Conservation (phyloP, 2,113 vertebrate genomes). For the Sprattus sprattus region DNA sequence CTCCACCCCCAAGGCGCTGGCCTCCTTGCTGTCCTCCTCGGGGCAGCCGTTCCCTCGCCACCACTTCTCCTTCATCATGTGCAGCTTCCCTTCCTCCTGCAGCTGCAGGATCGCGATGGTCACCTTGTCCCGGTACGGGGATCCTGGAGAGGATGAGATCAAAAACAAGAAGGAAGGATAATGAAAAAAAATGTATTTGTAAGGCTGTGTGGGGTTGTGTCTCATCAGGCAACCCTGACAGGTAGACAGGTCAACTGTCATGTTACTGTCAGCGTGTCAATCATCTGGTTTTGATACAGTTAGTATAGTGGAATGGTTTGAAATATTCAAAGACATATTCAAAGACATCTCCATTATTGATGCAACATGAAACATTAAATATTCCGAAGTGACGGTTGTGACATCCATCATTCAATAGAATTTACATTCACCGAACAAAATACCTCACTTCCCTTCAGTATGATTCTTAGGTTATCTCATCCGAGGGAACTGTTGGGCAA, state of each 20-base stretch:
- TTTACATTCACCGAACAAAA: neutral
- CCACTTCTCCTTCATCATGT: constrained; percentile 99
- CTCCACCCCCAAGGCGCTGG: constrained; percentile 93
- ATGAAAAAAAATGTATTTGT: neutral
- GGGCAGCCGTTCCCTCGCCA: constrained; percentile 96
- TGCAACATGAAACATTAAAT: neutral
- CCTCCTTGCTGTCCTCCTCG: constrained; percentile 93
- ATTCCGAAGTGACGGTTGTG: neutral
- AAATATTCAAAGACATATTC: neutral
- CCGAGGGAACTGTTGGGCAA: neutral
- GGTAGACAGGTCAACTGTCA: neutral
- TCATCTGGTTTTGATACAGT: neutral
- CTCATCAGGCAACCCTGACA: constrained; percentile 5
- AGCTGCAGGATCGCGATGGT: constrained; percentile 96
- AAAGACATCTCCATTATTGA: neutral
- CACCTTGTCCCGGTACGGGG: constrained; percentile 94
- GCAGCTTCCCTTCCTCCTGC: constrained; percentile 94
- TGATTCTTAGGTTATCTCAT: neutral
- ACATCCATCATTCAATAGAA: neutral
- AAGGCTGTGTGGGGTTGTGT: neutral
- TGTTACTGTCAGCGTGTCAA: neutral
- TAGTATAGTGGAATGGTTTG: neutral
- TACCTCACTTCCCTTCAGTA: neutral
- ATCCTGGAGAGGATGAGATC: constrained; percentile 69
- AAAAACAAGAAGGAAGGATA: neutral